phyloP scores from a whole-genome alignment of 2,888 invertebrate genomes.

The Litoditis marina region DNA sequence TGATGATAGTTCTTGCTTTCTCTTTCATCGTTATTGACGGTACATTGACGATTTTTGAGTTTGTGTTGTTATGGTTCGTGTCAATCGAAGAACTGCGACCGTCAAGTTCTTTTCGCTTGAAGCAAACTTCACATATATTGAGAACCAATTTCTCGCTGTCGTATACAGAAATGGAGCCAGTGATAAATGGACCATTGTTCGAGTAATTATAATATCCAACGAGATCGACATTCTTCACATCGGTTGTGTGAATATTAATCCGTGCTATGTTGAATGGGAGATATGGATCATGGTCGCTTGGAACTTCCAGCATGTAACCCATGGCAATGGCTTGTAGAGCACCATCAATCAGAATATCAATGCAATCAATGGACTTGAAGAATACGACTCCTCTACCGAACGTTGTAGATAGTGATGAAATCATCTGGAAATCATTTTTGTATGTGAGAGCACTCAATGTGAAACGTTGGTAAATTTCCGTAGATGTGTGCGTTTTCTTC shows the following conservation, averaged over 20 bases:
- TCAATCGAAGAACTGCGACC: too few species aligned
- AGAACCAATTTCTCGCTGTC: slow-evolving; percentile 15
- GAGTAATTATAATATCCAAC: slow-evolving; percentile 19
- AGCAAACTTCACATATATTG: slow-evolving; percentile 11
- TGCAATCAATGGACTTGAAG: slow-evolving; percentile 20
- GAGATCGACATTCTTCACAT: slow-evolving; percentile 3
- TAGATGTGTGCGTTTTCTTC: slow-evolving; percentile 15
- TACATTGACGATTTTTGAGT: neutral
- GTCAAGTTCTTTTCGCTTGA: slow-evolving; percentile 11
- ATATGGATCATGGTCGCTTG: slow-evolving; percentile 26
- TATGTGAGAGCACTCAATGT: slow-evolving; percentile 17
- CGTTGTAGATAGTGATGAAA: slow-evolving; percentile 13
- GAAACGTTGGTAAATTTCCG: slow-evolving; percentile 33
- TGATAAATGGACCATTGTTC: slow-evolving; percentile 24
- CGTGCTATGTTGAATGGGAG: slow-evolving; percentile 38
- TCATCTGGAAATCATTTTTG: slow-evolving; percentile 28
- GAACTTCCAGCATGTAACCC: slow-evolving; percentile 27
- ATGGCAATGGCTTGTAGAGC: slow-evolving; percentile 32
- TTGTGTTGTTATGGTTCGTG: too few species aligned
- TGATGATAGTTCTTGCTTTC: too few species aligned
- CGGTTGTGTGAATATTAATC: slow-evolving; percentile 17
- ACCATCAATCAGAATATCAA: slow-evolving; percentile 40
- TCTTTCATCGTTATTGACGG: slow-evolving; percentile 17
- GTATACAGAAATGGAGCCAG: slow-evolving; percentile 33
- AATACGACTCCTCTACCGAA: slow-evolving; percentile 26